Conservation (phyloP, 2,888 invertebrate genomes). For the Myathropa florea region DNA sequence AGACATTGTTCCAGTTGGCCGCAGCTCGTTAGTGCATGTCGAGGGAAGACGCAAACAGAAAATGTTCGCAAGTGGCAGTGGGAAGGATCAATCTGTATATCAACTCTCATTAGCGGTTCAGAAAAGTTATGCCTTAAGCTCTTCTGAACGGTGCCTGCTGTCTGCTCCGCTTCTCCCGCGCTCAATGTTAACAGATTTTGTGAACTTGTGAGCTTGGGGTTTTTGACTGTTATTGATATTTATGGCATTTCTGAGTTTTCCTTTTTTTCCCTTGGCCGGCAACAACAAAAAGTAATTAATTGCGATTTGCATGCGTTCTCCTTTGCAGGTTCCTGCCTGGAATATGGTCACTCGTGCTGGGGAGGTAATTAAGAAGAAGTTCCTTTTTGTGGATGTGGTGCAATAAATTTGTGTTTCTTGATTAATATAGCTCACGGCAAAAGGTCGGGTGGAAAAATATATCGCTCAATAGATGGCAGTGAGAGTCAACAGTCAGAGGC, state of each 20-base stretch:
- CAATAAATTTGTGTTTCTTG: slow-evolving; percentile 58
- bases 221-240: slow-evolving; percentile 54
- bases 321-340: slow-evolving; percentile 78
- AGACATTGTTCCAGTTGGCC: neutral
- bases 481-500: slow-evolving; percentile 54
- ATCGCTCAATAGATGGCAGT: slow-evolving; percentile 65
- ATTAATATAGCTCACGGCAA: slow-evolving; percentile 62
- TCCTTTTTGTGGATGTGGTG: slow-evolving; percentile 4
- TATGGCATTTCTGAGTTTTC: slow-evolving; percentile 22
- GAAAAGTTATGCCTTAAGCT: slow-evolving; percentile 29
- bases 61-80: neutral
- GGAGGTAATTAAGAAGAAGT: slow-evolving; percentile 75
- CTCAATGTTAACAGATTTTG: slow-evolving; percentile 21
- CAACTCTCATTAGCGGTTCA: slow-evolving; percentile 17
- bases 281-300: slow-evolving; percentile 55
- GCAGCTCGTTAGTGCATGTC: no score
- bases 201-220: slow-evolving; percentile 20
- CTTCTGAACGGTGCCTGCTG: neutral
- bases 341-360: slow-evolving; percentile 80
- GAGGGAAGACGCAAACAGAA: neutral
- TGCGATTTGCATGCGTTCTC: slow-evolving; percentile 58
- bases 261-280: neutral
- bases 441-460: slow-evolving; percentile 63
- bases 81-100: slow-evolving; percentile 29
- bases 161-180: neutral